Percentiles rank a stretch among this genome's conserved stretches.
These are phyloP conservation scores for Ictidomys tridecemlineatus DNA, from an alignment of 2,113 vertebrate genomes.

Conservation along the genomic window DNA sequence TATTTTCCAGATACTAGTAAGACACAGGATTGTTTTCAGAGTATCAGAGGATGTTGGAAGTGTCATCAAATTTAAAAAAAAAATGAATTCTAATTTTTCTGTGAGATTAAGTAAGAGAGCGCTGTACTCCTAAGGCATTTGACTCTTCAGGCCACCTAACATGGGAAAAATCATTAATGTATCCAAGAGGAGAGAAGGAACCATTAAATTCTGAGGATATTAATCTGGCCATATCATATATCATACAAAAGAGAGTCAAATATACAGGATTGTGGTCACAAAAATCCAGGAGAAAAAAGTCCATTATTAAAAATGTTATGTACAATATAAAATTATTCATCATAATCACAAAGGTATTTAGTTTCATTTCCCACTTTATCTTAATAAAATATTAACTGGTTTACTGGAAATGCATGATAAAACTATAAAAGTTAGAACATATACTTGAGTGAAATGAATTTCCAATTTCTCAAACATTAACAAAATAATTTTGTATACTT, in stretches of 20 bases:
- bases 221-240: too few species aligned
- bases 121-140: too few species aligned
- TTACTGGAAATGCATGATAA: background rate
- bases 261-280: too few species aligned
- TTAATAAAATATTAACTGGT: conserved; percentile 33
- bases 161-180: too few species aligned
- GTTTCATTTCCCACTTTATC: conserved; percentile 18
- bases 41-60: background rate
- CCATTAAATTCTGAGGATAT: too few species aligned
- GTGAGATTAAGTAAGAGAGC: too few species aligned
- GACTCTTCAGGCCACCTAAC: too few species aligned
- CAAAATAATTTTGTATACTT: background rate
- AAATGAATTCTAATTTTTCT: background rate
- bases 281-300: background rate
- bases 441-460: background rate
- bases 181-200: too few species aligned
- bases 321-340: conserved; percentile 44
- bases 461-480: conserved; percentile 33
- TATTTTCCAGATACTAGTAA: background rate
- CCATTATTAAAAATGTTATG: conserved; percentile 3
- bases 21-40: background rate
- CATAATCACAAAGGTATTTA: conserved; percentile 7
- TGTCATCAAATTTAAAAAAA: background rate
- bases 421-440: background rate
- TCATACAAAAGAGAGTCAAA: too few species aligned